Evolutionary conservation across 1,140 invertebrate genomes (phyloP).

Genomic region (Ptiloglossa arizonensis): DNA sequence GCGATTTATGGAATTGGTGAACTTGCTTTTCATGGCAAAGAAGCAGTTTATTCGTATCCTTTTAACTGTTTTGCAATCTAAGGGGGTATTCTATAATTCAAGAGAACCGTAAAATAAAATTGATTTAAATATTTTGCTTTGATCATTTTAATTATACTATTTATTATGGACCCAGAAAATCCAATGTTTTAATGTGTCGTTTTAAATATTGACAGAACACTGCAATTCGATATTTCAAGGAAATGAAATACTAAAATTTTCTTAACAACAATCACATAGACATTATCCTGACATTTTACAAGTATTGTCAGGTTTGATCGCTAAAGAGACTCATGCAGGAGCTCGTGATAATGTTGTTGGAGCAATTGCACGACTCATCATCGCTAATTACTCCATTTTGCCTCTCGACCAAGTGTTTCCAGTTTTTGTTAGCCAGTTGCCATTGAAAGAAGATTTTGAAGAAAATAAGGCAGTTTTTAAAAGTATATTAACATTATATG

Average conservation of each 20-base stretch:
- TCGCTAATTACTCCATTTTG: slow-evolving; percentile 84
- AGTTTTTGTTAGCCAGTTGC: slow-evolving; percentile 87
- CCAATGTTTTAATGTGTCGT: slow-evolving; percentile 4
- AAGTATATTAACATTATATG: slow-evolving; percentile 85
- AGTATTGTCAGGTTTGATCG: slow-evolving; percentile 85
- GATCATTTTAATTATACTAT: no score
- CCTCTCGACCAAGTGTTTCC: slow-evolving; percentile 88
- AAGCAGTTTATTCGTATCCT: slow-evolving; percentile 84
- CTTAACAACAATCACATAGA: slow-evolving; percentile 73
- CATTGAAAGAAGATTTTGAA: slow-evolving; percentile 88
- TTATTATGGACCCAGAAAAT: no score
- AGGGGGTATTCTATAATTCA: no score
- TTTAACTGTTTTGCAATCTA: no score
- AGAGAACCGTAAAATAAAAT: no score
- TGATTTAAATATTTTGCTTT: no score
- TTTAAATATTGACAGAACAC: slow-evolving; percentile 8
- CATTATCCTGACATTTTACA: slow-evolving; percentile 86
- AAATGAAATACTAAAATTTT: slow-evolving; percentile 37
- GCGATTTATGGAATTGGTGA: slow-evolving; percentile 90
- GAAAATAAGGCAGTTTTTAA: slow-evolving; percentile 88
- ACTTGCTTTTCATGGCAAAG: slow-evolving; percentile 85
- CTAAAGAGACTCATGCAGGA: slow-evolving; percentile 84
- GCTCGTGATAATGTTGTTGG: slow-evolving; percentile 91
- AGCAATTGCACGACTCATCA: slow-evolving; percentile 88
- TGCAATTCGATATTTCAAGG: not conserved